A percentile compares a stretch with the other conserved stretches of the same genome.
These are phyloP conservation scores for Rafetus swinhoei DNA, from an alignment of 2,113 vertebrate species.

Conservation along the genomic window DNA sequence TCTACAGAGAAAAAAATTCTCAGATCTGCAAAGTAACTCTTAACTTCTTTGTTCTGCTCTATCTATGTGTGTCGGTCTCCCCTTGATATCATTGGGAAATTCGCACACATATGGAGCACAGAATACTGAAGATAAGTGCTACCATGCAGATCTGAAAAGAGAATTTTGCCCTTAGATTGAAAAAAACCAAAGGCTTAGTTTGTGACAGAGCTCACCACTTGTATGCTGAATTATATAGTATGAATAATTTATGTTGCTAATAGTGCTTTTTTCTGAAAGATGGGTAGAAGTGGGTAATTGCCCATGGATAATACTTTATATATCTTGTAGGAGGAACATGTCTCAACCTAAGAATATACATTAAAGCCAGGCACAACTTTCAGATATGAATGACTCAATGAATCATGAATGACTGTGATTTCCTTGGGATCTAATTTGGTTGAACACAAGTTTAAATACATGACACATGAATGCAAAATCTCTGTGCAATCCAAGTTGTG, in stretches of 20 bases:
- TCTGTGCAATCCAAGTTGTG: conserved; percentile 18
- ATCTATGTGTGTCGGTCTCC: neutral
- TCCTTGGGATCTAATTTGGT: conserved; percentile 69
- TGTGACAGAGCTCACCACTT: conserved; percentile 65
- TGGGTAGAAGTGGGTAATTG: conserved; percentile 73
- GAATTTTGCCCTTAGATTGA: conserved; percentile 26
- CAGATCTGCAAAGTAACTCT: neutral
- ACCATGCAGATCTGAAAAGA: neutral
- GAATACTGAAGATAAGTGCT: conserved; percentile 15
- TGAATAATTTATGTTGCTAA: conserved; percentile 78
- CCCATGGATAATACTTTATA: conserved; percentile 78
- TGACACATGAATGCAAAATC: conserved; percentile 64
- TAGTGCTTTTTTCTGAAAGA: conserved; percentile 72
- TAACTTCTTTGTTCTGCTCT: conserved; percentile 38
- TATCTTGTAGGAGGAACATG: conserved; percentile 76
- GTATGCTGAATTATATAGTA: conserved; percentile 68
- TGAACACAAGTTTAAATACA: conserved; percentile 73
- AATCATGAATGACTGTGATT: conserved; percentile 77
- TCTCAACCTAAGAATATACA: conserved; percentile 71
- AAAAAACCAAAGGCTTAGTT: conserved; percentile 18
- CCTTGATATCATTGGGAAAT: neutral
- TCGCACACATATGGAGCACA: neutral
- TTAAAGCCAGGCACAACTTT: conserved; percentile 58
- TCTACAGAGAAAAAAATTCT: conserved; percentile 30
- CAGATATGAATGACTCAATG: conserved; percentile 76